Conservation (phyloP, 1,140 invertebrate genomes). For the Scaptodrosophila lebanonensis region DNA sequence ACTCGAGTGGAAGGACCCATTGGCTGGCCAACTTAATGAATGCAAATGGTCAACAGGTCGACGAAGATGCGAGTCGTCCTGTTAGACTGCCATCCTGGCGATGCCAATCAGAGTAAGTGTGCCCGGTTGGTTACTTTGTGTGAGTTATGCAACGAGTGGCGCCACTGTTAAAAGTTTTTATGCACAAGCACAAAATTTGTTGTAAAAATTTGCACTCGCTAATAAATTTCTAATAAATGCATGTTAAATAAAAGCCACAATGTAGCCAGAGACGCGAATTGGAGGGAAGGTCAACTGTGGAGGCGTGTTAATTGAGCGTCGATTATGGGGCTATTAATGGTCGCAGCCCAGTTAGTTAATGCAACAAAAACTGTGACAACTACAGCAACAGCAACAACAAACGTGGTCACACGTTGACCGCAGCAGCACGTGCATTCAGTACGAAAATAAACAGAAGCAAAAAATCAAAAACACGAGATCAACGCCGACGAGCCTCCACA, state of each 20-base stretch:
- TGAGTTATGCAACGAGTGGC: slow-evolving; percentile 67
- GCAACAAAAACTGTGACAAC: slow-evolving; percentile 61
- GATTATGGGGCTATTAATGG: slow-evolving; percentile 61
- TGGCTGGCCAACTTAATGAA: slow-evolving; percentile 43
- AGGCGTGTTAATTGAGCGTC: slow-evolving; percentile 60
- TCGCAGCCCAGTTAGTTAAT: slow-evolving; percentile 39
- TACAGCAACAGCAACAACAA: slow-evolving; percentile 24
- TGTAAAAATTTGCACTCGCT: slow-evolving; percentile 46
- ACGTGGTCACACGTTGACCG: slow-evolving; percentile 47
- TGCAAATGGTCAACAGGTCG: slow-evolving; percentile 76
- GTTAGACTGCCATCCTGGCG: slow-evolving; percentile 39
- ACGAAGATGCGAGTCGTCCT: neutral
- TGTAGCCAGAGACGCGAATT: slow-evolving; percentile 18
- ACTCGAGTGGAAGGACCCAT: neutral
- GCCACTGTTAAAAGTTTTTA: slow-evolving; percentile 65
- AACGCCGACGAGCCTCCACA: slow-evolving; percentile 24
- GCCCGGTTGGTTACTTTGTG: slow-evolving; percentile 45
- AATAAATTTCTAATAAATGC: slow-evolving; percentile 74
- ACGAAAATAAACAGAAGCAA: slow-evolving; percentile 36
- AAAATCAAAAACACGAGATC: neutral
- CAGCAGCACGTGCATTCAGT: slow-evolving; percentile 64
- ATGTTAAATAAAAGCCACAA: slow-evolving; percentile 68
- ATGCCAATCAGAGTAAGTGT: slow-evolving; percentile 69
- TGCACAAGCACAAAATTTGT: slow-evolving; percentile 50
- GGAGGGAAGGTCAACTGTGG: neutral